Conservation (phyloP, 2,888 invertebrate genomes). For the Drosophila borealis region DNA sequence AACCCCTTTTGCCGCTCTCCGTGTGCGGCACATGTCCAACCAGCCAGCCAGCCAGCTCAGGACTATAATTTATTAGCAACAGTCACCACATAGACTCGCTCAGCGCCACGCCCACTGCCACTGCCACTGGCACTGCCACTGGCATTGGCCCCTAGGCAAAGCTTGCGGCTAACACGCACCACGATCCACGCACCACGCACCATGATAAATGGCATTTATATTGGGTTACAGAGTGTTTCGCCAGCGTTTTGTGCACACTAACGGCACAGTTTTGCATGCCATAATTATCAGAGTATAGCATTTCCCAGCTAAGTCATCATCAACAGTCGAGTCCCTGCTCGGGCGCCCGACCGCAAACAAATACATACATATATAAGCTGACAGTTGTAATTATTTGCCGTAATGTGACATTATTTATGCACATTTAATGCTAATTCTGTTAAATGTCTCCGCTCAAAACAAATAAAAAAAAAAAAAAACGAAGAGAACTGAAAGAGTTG, state of each 20-base stretch:
- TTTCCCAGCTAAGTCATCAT: conserved; percentile 26
- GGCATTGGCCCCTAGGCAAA: not conserved
- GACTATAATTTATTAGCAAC: conserved; percentile 78
- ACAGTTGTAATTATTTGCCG: conserved; percentile 76
- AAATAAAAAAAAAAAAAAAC: not conserved
- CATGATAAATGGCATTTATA: conserved; percentile 79
- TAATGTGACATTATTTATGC: conserved; percentile 76
- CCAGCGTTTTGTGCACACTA: conserved; percentile 55
- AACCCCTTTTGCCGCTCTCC: conserved; percentile 16
- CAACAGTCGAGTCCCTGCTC: conserved; percentile 15
- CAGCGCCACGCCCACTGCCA: conserved; percentile 39
- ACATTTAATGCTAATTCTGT: conserved; percentile 67
- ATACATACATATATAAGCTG: conserved; percentile 44
- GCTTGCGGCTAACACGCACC: conserved; percentile 1
- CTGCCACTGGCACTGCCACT: conserved; percentile 10
- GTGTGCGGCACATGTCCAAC: conserved; percentile 67
- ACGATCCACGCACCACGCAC: conserved; percentile 24
- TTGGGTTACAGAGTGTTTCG: conserved; percentile 70
- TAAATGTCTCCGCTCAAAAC: conserved; percentile 7
- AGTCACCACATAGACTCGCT: conserved; percentile 64
- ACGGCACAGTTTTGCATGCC: conserved; percentile 58
- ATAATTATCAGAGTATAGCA: conserved; percentile 53
- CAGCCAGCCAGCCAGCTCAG: conserved; percentile 42
- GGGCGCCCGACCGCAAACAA: not conserved
- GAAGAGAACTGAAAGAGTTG: conserved; percentile 37